Conservation (phyloP, 1,140 invertebrate genomes). For the Drosophila varians region DNA sequence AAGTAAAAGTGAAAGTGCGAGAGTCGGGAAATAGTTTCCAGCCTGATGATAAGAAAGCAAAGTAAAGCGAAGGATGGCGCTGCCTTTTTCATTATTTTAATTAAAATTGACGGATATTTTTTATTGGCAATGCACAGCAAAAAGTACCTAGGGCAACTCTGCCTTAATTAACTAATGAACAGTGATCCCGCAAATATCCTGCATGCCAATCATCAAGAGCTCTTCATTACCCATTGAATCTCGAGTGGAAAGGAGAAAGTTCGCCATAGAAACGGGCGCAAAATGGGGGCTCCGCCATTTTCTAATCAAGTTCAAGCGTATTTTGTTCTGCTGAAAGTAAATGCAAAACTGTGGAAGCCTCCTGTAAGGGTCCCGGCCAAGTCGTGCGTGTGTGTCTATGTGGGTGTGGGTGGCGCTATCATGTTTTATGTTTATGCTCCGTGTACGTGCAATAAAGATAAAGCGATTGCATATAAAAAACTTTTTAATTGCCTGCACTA, state of each 20-base stretch:
- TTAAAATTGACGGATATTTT: constrained; percentile 55
- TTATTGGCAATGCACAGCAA: constrained; percentile 19
- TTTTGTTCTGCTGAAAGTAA: constrained; percentile 38
- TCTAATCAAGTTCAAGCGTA: constrained; percentile 52
- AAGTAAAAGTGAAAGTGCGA: constrained; percentile 6
- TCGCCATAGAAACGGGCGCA: neutral
- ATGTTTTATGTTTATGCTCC: constrained; percentile 79
- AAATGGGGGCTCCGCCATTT: neutral
- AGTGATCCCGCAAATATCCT: constrained; percentile 8
- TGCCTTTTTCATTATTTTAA: constrained; percentile 48
- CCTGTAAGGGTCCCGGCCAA: constrained; percentile 36
- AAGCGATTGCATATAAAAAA: constrained; percentile 77
- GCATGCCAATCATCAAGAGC: neutral
- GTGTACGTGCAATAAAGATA: constrained; percentile 81
- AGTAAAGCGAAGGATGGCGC: constrained; percentile 8
- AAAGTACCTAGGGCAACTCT: constrained; percentile 9
- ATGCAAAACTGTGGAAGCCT: constrained; percentile 46
- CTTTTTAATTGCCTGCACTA: constrained; percentile 82
- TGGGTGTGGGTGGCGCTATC: constrained; percentile 47
- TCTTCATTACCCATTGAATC: constrained; percentile 40
- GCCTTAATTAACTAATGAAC: constrained; percentile 41
- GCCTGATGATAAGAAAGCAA: constrained; percentile 38
- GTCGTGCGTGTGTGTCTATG: constrained; percentile 41
- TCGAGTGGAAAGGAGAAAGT: constrained; percentile 14
- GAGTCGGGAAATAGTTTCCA: constrained; percentile 23